Evolutionary conservation across 2,113 vertebrate genomes (phyloP), one percentile per base, ranked within the genome.

Genomic region (Uria lomvia): DNA sequence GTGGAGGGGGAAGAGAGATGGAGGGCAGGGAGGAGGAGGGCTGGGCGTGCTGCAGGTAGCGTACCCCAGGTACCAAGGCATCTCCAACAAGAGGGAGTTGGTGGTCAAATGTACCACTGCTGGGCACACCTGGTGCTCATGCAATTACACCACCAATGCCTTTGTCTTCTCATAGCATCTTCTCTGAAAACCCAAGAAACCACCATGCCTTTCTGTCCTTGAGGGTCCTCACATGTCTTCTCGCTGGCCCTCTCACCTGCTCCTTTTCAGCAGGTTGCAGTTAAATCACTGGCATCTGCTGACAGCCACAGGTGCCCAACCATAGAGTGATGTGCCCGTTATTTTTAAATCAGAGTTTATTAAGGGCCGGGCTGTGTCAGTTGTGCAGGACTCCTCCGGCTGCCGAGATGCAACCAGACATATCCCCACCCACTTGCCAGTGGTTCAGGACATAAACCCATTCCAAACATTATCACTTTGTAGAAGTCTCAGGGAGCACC

Each of bases 311-410:
- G 45, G 8, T 45, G 18, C 55, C 32, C 26, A 38, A 0, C 32
- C 1, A 1, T 9, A 2, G 21, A 43, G n/a, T 43, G 62, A 9
- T 24, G 55, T 3, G 21, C 38, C 29, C 15, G 1, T 23, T 45
- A 10, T 14, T 62, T n/a, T 67, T 67, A 23, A 53, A 52, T 22
- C 38, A 34, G 68, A 19, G 34, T 8, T 16, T 43, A 24, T 78
- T 47, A 29, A 36, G 63, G 19, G 19, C 36, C 53, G 32, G 60
- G 27, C 56, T 10, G 40, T 20, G 55, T 7, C 59, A 4, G 9
- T 13, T 43, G 47, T 58, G 11, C 63, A 26, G 62, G 52, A 50
- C 50, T 8, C 17, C n/a, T 22, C 47, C 53, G 36, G 40, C 45
- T 60, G n/a, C 42, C 1, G 2, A 53, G 53, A 47, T 22, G 10